These are phyloP conservation scores for Vireo griseus DNA, from an alignment of 2,797 vertebrate genomes.

Conservation along the genomic window DNA sequence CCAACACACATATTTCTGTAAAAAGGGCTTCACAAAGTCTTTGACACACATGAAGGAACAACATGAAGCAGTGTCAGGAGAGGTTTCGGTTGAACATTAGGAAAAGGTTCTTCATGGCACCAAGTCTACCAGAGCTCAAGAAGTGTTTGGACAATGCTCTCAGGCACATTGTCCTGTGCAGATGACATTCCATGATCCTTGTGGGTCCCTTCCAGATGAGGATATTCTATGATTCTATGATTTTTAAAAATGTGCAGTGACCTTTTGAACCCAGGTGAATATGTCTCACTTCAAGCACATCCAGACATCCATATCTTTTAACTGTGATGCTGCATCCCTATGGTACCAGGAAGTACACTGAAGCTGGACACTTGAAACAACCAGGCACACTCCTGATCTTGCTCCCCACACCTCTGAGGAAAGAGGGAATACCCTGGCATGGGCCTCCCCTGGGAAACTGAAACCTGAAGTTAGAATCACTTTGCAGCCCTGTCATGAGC, in stretches of 20 bases:
- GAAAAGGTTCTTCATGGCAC: not conserved
- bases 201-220: not conserved
- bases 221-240: not conserved
- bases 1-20: not conserved
- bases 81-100: not conserved
- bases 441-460: not conserved
- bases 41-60: not conserved
- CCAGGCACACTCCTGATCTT: not conserved
- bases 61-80: not conserved
- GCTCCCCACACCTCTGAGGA: not conserved
- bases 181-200: not conserved
- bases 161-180: not conserved
- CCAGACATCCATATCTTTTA: not conserved
- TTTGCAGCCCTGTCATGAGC: not conserved
- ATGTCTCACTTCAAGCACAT: not conserved
- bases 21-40: not conserved
- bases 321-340: not conserved
- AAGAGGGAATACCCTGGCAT: slow-evolving; percentile 25
- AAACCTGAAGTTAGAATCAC: slow-evolving; percentile 30
- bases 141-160: not conserved
- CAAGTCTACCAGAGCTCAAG: not conserved
- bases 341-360: not conserved
- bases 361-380: not conserved
- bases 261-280: not conserved
- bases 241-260: not conserved